phyloP scores from a whole-genome alignment of 2,888 invertebrate species.

The Ctena decussata region DNA sequence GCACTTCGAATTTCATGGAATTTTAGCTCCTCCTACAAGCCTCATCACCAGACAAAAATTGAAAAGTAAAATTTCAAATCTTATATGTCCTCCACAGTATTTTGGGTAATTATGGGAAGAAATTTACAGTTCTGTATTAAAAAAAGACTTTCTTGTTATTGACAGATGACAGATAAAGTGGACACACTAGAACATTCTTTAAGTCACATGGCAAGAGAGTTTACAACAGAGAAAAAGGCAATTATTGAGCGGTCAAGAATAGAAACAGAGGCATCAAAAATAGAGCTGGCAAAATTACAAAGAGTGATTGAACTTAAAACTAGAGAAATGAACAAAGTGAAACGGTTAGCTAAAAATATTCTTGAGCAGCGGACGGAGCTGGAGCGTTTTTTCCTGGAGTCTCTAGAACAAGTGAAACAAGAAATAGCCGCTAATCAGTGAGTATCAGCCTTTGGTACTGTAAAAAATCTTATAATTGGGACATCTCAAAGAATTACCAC shows the following conservation, averaged over 20 bases:
- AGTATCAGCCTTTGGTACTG: no score
- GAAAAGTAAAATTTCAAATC: no score
- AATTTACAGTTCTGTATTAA: no score
- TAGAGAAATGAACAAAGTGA: slow-evolving; percentile 86
- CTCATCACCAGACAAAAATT: no score
- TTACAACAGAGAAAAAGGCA: slow-evolving; percentile 80
- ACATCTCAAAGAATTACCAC: no score
- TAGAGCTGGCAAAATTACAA: slow-evolving; percentile 85
- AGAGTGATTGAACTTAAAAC: slow-evolving; percentile 85
- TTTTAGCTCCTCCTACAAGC: no score
- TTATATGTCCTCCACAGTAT: no score
- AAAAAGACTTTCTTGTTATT: slow-evolving; percentile 6
- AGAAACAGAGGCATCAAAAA: slow-evolving; percentile 82
- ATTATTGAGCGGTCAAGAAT: slow-evolving; percentile 73
- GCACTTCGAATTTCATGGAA: no score
- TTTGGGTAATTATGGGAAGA: no score
- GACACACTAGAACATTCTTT: slow-evolving; percentile 84
- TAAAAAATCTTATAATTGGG: no score
- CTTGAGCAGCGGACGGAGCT: slow-evolving; percentile 86
- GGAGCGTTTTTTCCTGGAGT: slow-evolving; percentile 86
- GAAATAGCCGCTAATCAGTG: slow-evolving; percentile 86
- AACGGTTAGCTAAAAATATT: slow-evolving; percentile 85
- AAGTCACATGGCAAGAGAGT: slow-evolving; percentile 85
- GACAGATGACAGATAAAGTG: slow-evolving; percentile 84
- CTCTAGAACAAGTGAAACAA: slow-evolving; percentile 84